These are phyloP conservation scores for Sternarchorhynchus goeldii DNA, from an alignment of 2,797 vertebrate species.

Conservation along the genomic window DNA sequence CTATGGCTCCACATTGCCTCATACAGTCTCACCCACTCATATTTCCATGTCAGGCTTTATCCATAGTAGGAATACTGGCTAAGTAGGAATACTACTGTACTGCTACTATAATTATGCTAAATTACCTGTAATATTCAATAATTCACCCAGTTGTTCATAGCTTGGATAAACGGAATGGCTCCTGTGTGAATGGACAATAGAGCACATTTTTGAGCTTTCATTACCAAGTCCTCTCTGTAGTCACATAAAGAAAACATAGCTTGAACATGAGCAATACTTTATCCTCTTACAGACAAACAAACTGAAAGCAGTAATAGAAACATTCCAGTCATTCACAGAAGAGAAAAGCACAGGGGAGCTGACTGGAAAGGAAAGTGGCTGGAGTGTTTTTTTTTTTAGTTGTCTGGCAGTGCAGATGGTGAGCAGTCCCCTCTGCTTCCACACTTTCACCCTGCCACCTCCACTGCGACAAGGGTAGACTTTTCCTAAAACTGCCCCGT, in stretches of 20 bases:
- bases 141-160: not conserved
- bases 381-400: slow-evolving; percentile 55
- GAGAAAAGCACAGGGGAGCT: slow-evolving; percentile 42
- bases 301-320: slow-evolving; percentile 67
- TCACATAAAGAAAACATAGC: slow-evolving; percentile 6
- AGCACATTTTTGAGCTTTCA: not conserved
- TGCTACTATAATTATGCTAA: not conserved
- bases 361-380: slow-evolving; percentile 48
- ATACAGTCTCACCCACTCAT: slow-evolving; percentile 16
- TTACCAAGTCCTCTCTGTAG: slow-evolving; percentile 11
- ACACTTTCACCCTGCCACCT: not conserved
- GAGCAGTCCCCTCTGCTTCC: slow-evolving; percentile 8
- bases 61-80: not conserved
- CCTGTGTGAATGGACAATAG: slow-evolving; percentile 6
- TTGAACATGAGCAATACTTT: slow-evolving; percentile 32
- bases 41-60: slow-evolving; percentile 8
- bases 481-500: slow-evolving; percentile 32
- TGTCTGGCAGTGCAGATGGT: slow-evolving; percentile 49
- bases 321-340: slow-evolving; percentile 66
- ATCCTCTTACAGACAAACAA: slow-evolving; percentile 61
- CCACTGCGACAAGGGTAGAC: slow-evolving; percentile 33
- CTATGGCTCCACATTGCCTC: slow-evolving; percentile 39
- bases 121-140: slow-evolving; percentile 21
- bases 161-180: slow-evolving; percentile 2
- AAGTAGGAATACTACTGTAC: not conserved